phyloP scores from a whole-genome alignment of 2,113 vertebrate genomes.

The Psilopsiagon aymara region DNA sequence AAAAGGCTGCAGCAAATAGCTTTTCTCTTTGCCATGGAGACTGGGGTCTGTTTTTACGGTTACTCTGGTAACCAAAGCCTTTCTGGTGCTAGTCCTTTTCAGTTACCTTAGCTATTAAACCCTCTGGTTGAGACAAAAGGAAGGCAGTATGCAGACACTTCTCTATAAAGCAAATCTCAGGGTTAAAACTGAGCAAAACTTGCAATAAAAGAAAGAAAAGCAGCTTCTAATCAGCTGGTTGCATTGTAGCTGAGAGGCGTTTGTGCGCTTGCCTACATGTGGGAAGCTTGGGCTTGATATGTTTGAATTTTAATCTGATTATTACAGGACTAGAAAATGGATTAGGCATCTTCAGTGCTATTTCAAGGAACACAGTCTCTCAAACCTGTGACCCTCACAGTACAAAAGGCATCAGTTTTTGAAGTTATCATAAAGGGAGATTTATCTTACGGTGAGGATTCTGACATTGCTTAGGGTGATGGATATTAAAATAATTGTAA shows the following conservation, averaged over 20 bases:
- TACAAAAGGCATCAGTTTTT: background rate
- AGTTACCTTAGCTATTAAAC: slow-evolving; percentile 95
- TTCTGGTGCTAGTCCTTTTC: slow-evolving; percentile 86
- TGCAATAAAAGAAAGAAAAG: slow-evolving; percentile 51
- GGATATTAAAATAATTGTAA: background rate
- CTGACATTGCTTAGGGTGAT: background rate
- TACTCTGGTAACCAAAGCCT: slow-evolving; percentile 97
- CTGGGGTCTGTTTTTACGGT: slow-evolving; percentile 91
- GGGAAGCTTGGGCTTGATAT: background rate
- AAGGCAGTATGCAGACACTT: slow-evolving; percentile 80
- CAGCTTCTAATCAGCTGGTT: slow-evolving; percentile 5
- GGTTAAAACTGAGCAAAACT: slow-evolving; percentile 58
- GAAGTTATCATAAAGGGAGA: background rate
- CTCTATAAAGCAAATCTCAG: slow-evolving; percentile 66
- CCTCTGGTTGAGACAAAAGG: slow-evolving; percentile 95
- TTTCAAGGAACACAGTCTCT: background rate
- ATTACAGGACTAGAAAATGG: background rate
- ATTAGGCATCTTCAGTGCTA: background rate
- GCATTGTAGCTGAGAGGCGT: background rate
- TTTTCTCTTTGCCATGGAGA: slow-evolving; percentile 95
- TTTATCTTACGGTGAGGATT: background rate
- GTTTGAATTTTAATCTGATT: slow-evolving; percentile 49
- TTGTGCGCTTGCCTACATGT: background rate
- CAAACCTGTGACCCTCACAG: background rate
- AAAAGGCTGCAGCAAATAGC: slow-evolving; percentile 93